A percentile compares a stretch with the other conserved stretches of the same genome.
phyloP scores from a whole-genome alignment of 2,797 vertebrate species.

The Melanogrammus aeglefinus region DNA sequence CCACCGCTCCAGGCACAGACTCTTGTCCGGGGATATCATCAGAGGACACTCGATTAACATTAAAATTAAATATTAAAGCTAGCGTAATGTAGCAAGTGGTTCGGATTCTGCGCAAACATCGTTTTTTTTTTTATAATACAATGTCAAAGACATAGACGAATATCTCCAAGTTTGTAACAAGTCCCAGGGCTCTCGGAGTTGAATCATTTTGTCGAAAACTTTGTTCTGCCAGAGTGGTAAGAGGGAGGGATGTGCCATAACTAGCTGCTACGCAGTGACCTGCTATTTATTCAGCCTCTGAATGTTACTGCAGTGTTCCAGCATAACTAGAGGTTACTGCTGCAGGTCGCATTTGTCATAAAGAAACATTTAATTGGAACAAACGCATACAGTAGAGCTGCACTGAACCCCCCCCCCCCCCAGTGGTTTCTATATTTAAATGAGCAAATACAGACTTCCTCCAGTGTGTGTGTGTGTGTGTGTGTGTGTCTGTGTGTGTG shows the following conservation, averaged over 20 bases:
- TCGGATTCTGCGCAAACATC: background rate
- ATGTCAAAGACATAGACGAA: background rate
- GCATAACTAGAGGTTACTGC: slow-evolving; percentile 11
- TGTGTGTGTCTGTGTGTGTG: too few relatives aligned
- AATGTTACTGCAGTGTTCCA: slow-evolving; percentile 45
- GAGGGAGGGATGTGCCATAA: slow-evolving; percentile 22
- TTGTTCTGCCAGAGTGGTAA: background rate
- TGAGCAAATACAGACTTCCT: slow-evolving; percentile 44
- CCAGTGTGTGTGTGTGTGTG: slow-evolving; percentile 14
- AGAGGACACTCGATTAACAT: background rate
- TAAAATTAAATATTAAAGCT: slow-evolving; percentile 1
- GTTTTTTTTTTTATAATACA: background rate
- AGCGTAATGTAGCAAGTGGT: background rate
- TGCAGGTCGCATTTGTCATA: slow-evolving; percentile 37
- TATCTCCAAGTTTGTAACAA: background rate
- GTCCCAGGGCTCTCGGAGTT: slow-evolving; percentile 21
- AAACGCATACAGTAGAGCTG: slow-evolving; percentile 9
- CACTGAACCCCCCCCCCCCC: slow-evolving; percentile 15
- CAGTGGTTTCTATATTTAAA: slow-evolving; percentile 44
- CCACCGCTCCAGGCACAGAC: too few relatives aligned
- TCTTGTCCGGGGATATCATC: background rate
- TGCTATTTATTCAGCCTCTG: slow-evolving; percentile 21
- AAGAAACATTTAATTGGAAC: slow-evolving; percentile 17
- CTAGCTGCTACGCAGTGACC: slow-evolving; percentile 35
- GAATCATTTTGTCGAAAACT: slow-evolving; percentile 22